phyloP scores from a whole-genome alignment of 35 echinoderm and acorn worm genomes.

The Lytechinus pictus region DNA sequence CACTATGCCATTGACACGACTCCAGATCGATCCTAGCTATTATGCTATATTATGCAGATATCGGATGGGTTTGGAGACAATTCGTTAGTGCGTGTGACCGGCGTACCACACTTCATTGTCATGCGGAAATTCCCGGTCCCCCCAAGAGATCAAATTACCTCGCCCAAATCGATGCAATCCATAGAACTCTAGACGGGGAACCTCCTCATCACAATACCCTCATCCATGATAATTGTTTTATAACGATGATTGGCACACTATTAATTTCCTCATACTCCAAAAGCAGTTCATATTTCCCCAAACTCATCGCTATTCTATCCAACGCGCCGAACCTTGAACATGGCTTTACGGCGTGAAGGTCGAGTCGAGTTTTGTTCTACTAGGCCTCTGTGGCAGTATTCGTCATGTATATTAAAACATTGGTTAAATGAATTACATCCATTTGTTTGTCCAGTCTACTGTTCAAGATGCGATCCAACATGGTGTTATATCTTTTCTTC shows the following conservation, averaged over 20 bases:
- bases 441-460: too few relatives aligned
- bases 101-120: too few relatives aligned
- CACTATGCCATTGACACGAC: too few relatives aligned
- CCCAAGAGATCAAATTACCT: not conserved
- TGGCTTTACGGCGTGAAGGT: not conserved
- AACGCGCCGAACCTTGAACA: not conserved
- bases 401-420: not conserved
- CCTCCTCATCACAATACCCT: not conserved
- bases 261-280: not conserved
- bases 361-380: not conserved
- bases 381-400: not conserved
- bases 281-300: not conserved
- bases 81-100: too few relatives aligned
- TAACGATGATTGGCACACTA: not conserved
- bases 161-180: not conserved
- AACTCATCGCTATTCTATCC: not conserved
- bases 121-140: not conserved
- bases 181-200: not conserved
- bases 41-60: too few relatives aligned
- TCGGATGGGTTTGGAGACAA: too few relatives aligned
- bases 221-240: slow-evolving; percentile 13
- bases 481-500: too few relatives aligned
- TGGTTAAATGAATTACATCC: too few relatives aligned
- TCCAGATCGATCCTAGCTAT: too few relatives aligned
- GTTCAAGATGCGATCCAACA: too few relatives aligned